Evolutionary conservation across 1,140 invertebrate species (phyloP), one percentile per base, ranked within the genome.

Genomic region (Fopius arisanus): DNA sequence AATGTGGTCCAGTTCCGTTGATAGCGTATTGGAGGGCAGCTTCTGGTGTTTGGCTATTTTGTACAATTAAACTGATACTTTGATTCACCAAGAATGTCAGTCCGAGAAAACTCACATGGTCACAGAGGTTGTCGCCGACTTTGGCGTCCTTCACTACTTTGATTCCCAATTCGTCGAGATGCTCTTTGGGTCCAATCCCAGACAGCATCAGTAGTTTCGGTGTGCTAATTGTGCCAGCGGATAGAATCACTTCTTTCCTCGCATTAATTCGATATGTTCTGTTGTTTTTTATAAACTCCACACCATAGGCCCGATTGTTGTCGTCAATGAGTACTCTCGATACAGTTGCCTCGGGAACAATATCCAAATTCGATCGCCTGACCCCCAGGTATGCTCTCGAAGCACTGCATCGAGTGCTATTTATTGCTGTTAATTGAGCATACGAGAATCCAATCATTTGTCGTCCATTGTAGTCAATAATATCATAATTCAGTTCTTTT

Each of bases 161-260:
- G 26, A 96, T 92, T 0, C 91, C 91, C 0, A 95, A 83, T 23
- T 92, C 89, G 54, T 91, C 82, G 2, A 97, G 85, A 76, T 95
- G 91, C 23, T 91, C 85, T 70, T 81, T 88, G 0, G 93, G 93
- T 3, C 94, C 94, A 33, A 95, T 90, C 16, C 94, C 94, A 0
- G 93, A 94, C 0, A 94, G 78, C 90, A 95, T 91, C 0, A 96
- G 82, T 9, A 96, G 70, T 77, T 93, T 91, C 1, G 93, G 91
- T 0, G 92, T 90, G 75, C 93, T 92, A 10, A 94, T 90, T 1
- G 91, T 87, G 2, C 93, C 93, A 0, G 91, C 92, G 0, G 92
- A 92, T 9, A 94, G 59, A 37, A 94, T 89, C 0, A 94, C 89
- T 85, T 95, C 93, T 74, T 92, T 93, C 2, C 82, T 86, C 0